Evolutionary conservation across 2,113 vertebrate genomes (phyloP).

Genomic region (Dasypus novemcinctus): DNA sequence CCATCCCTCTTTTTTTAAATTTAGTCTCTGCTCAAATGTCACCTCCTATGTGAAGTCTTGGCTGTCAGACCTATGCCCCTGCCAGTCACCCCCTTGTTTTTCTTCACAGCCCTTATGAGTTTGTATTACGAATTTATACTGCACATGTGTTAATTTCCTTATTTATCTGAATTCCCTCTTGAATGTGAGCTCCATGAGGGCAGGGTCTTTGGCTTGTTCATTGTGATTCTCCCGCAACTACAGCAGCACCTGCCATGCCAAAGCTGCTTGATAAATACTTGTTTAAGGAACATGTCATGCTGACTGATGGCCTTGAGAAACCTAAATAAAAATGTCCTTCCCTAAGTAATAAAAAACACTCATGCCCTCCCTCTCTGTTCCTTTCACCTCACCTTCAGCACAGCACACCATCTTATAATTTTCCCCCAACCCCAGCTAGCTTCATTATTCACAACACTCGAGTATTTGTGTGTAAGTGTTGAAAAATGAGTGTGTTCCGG

Average conservation of each 20-base stretch:
- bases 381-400: neutral
- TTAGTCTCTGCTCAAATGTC: neutral
- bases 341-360: neutral
- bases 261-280: neutral
- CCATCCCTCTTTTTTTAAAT: neutral
- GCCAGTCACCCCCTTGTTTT: neutral
- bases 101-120: neutral
- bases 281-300: neutral
- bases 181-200: neutral
- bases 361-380: neutral
- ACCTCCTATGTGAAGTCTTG: neutral
- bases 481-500: neutral
- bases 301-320: neutral
- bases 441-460: neutral
- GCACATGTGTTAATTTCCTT: neutral
- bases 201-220: neutral
- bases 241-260: neutral
- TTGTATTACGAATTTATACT: neutral
- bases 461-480: neutral
- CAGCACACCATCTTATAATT: neutral
- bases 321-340: neutral
- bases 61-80: neutral
- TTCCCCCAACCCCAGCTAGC: neutral
- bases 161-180: neutral
- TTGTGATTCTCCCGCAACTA: neutral